Evolutionary conservation across 2,797 vertebrate genomes (phyloP).

Genomic region (Remorina albescens): DNA sequence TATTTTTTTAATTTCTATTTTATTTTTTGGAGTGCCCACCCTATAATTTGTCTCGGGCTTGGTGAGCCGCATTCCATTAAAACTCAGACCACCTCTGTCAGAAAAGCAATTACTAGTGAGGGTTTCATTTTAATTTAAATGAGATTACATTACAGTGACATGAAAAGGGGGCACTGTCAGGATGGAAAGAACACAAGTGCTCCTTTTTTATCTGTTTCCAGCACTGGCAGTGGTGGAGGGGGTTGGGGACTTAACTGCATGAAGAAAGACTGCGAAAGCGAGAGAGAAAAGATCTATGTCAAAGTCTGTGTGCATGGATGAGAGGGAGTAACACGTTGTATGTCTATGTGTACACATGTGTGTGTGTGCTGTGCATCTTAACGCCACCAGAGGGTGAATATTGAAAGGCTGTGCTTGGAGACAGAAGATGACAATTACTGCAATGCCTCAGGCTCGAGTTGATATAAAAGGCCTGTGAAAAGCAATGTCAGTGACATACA

Average conservation of each 20-base stretch:
- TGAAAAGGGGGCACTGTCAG: constrained; percentile 78
- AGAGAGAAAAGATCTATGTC: constrained; percentile 19
- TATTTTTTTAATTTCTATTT: not conserved
- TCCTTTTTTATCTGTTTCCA: constrained; percentile 79
- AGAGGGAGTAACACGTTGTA: constrained; percentile 4
- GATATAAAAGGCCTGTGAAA: constrained; percentile 57
- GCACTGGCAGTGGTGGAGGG: constrained; percentile 55
- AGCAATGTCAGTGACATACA: constrained; percentile 57
- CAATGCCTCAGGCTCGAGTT: constrained; percentile 62
- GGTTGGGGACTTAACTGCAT: constrained; percentile 52
- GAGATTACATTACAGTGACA: constrained; percentile 85
- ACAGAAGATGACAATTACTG: constrained; percentile 71
- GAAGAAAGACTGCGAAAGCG: constrained; percentile 41
- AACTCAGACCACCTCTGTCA: constrained; percentile 85
- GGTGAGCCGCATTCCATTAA: constrained; percentile 76
- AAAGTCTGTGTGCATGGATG: constrained; percentile 23
- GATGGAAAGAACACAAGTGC: constrained; percentile 79
- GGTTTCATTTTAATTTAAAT: constrained; percentile 87
- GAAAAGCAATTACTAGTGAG: constrained; percentile 87
- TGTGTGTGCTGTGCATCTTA: constrained; percentile 31
- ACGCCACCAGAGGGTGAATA: constrained; percentile 53
- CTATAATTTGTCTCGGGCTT: constrained; percentile 69
- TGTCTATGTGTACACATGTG: constrained; percentile 23
- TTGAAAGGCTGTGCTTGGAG: constrained; percentile 49
- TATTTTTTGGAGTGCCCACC: constrained; percentile 45